Base-by-base conservation (phyloP, 2,113 vertebrate genomes). In the Halcyon malimbica region DNA sequence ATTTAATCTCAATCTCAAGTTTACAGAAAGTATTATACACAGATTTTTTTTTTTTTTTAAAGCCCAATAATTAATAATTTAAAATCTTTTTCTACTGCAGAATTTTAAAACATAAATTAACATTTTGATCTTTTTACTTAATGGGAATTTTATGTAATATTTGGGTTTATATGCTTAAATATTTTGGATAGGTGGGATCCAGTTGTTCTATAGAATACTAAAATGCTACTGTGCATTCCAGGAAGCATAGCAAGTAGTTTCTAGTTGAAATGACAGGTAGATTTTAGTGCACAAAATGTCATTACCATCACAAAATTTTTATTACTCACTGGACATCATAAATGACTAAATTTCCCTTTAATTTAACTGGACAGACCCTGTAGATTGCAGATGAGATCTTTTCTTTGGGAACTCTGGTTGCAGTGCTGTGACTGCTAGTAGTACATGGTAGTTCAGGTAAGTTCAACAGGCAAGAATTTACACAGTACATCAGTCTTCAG, bases 381-480 rank as follows among this genome's bases (percentile, higher is more conserved):
- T 39, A 64, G 57, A 31, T 16, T 70, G 50, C 37, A 69, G 42
- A 51, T 67, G 44, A 69, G 16, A 39, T 80, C 57, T 68, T 4
- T n/a, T 74, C 9, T 83, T 83, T 83, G 50, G 79, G 28, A 28
- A 16, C 39, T 54, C 11, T 42, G 57, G 31, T 80, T 81, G 56
- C 42, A 79, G 33, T 65, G n/a, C 63, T 76, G 39, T 78, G 51
- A 73, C n/a, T 94, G 12, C 50, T 67, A 20, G 25, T 65, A 50
- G n/a, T 44, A 16, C 7, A 3, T 65, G 20, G 41, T 83, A 35
- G n/a, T 79, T 87, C 37, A 53, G 17, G 6, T 54, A 70, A 71
- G 57, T 95, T 94, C 80, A 93, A 76, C 50, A 82, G 73, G 53
- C 83, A 91, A 71, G 60, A 64, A 84, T 84, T 93, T 84, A 28